These are phyloP conservation scores for Chironomus striatipennis DNA, from an alignment of 1,140 invertebrate genomes.

Conservation along the genomic window DNA sequence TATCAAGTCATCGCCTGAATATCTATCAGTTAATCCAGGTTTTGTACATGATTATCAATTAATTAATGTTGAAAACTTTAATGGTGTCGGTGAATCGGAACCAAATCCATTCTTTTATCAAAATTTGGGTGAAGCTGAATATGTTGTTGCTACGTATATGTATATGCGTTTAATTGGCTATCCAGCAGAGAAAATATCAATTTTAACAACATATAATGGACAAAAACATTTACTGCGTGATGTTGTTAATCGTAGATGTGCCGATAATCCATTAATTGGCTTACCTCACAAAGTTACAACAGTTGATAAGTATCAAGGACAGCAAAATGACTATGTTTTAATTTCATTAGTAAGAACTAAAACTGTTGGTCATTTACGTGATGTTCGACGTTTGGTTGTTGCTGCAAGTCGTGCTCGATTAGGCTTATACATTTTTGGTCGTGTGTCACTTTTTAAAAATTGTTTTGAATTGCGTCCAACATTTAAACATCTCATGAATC, in stretches of 20 bases:
- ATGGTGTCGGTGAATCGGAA: slow-evolving; percentile 93
- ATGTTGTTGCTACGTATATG: slow-evolving; percentile 96
- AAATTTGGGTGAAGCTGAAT: slow-evolving; percentile 98
- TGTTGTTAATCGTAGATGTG: slow-evolving; percentile 90
- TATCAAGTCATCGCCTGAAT: slow-evolving; percentile 74
- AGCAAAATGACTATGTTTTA: slow-evolving; percentile 98
- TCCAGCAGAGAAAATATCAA: slow-evolving; percentile 95
- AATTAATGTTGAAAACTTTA: slow-evolving; percentile 94
- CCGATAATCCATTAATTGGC: slow-evolving; percentile 94
- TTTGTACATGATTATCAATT: slow-evolving; percentile 92
- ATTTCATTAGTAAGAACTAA: slow-evolving; percentile 92
- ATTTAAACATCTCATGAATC: slow-evolving; percentile 68
- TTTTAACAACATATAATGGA: slow-evolving; percentile 99
- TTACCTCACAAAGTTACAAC: slow-evolving; percentile 90
- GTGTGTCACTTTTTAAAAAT: slow-evolving; percentile 86
- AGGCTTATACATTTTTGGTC: slow-evolving; percentile 92
- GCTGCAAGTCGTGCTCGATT: slow-evolving; percentile 97
- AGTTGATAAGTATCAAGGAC: slow-evolving; percentile 99
- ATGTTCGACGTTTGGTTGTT: slow-evolving; percentile 92
- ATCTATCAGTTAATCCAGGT: slow-evolving; percentile 82
- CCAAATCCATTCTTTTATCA: slow-evolving; percentile 98
- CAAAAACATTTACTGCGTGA: slow-evolving; percentile 97
- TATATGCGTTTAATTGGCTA: slow-evolving; percentile 97
- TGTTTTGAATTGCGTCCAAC: slow-evolving; percentile 94
- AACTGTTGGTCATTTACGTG: slow-evolving; percentile 92